Base-by-base conservation (phyloP, 2,888 invertebrate species). In the Salticus scenicus region DNA sequence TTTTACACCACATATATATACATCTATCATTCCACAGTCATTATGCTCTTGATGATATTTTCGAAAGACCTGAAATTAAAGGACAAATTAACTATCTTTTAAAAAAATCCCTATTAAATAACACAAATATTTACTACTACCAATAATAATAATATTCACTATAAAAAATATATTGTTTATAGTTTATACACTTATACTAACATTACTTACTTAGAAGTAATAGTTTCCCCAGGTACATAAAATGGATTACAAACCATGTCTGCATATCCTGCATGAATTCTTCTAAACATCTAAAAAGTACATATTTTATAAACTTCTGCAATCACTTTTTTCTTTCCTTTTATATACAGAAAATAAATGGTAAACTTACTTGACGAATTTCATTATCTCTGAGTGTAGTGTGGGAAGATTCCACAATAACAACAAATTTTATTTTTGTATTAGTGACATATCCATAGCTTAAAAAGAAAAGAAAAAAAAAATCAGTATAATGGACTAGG, bases 211-310 rank as follows among this genome's bases (percentile, higher is more conserved):
- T 93, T 94, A 4, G 98, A 98, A 66, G 93, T 94, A 71, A 99
- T 95, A 89, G 94, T 94, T 90, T 97, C 96, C 33, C 98, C 98
- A 37, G 98, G 97, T 90, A 96, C 94, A 92, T 98, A 98, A 92
- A 99, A 99, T 67, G 99, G 98, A 92, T 98, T 98, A 90, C 97
- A 98, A 83, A 99, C 95, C 88, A 97, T 95, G 91, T 98, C 97
- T 0, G 97, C 96, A 91, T 98, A 99, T 51, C 97, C 94, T 71
- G 95, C 94, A 90, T 99, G 99, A 51, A 99, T 93, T 91, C 96
- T 95, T 83, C 97, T 94, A 90, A 97, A 97, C 93, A 95, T 95
- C 95, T 95, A 89, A 2, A 30, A 42, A 33, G 12, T 17, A 57
- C 5, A 24, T 57, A 57, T n/a, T n/a, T n/a, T n/a, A n/a, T n/a